A percentile compares a stretch with the other conserved stretches of the same genome.
Evolutionary conservation across 2,888 invertebrate species (phyloP).

Genomic region (Mesorhabditis sp.): DNA sequence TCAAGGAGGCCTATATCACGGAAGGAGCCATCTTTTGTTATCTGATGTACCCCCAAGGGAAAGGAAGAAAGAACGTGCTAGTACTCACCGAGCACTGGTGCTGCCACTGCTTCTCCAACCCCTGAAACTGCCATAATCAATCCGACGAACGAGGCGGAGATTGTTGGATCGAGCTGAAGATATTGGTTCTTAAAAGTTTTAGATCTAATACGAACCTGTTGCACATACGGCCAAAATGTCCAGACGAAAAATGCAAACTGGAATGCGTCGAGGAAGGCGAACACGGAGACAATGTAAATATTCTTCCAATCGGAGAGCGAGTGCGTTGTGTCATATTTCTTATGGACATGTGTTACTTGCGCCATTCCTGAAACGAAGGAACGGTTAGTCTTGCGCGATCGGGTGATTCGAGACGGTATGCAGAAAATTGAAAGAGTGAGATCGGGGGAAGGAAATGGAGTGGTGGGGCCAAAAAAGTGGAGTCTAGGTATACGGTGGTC

Average conservation of each 20-base stretch:
- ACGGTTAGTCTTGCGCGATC: too few species aligned
- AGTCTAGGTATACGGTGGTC: too few species aligned
- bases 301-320: slow-evolving; percentile 23
- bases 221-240: slow-evolving; percentile 33
- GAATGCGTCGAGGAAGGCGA: slow-evolving; percentile 34
- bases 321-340: slow-evolving; percentile 3
- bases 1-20: too few species aligned
- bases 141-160: slow-evolving; percentile 28
- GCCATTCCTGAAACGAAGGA: not conserved
- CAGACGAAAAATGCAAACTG: slow-evolving; percentile 39
- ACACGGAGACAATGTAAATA: slow-evolving; percentile 23
- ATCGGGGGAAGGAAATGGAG: too few species aligned
- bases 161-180: slow-evolving; percentile 29
- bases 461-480: too few species aligned
- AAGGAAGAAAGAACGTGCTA: not conserved
- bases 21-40: too few species aligned
- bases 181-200: not conserved
- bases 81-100: slow-evolving; percentile 32
- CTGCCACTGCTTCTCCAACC: slow-evolving; percentile 32
- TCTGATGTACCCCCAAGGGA: too few species aligned
- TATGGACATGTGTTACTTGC: slow-evolving; percentile 7
- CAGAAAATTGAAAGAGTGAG: too few species aligned
- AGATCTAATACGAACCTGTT: slow-evolving; percentile 20
- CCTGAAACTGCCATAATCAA: slow-evolving; percentile 25
- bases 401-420: too few species aligned